Evolutionary conservation across 2,797 vertebrate species (phyloP).

Genomic region (Diplodus puntazzo): DNA sequence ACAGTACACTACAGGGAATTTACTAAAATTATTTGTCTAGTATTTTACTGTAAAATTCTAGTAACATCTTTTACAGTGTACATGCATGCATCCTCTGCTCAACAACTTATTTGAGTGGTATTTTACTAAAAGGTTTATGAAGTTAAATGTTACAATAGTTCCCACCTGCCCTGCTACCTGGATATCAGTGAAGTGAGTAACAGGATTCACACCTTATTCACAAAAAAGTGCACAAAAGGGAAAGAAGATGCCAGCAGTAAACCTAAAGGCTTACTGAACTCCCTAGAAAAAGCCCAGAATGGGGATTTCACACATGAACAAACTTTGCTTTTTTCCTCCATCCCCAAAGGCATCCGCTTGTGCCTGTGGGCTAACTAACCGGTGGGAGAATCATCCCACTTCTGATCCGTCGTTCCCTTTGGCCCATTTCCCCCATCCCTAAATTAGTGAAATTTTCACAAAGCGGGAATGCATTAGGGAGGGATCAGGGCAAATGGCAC

Average conservation of each 20-base stretch:
- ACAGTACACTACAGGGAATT: no score
- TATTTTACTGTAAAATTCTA: no score
- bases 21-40: no score
- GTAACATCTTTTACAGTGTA: no score
- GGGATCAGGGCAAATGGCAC: slow-evolving; percentile 79
- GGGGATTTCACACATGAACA: slow-evolving; percentile 70
- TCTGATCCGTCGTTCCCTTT: slow-evolving; percentile 42
- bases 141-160: slow-evolving; percentile 21
- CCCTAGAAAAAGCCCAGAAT: slow-evolving; percentile 34
- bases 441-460: slow-evolving; percentile 76
- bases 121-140: not conserved
- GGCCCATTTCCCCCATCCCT: slow-evolving; percentile 60
- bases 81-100: not conserved
- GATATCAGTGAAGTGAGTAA: slow-evolving; percentile 21
- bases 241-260: slow-evolving; percentile 15
- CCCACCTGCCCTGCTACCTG: slow-evolving; percentile 27
- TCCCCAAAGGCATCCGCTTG: slow-evolving; percentile 44
- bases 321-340: slow-evolving; percentile 57
- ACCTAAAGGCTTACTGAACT: slow-evolving; percentile 32
- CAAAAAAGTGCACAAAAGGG: not conserved
- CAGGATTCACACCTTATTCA: not conserved
- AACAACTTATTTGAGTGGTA: not conserved
- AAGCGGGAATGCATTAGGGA: slow-evolving; percentile 79
- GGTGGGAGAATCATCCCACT: slow-evolving; percentile 54
- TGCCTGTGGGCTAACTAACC: slow-evolving; percentile 63